Base-by-base conservation (phyloP, 2,888 invertebrate species). In the Griposia aprilina region DNA sequence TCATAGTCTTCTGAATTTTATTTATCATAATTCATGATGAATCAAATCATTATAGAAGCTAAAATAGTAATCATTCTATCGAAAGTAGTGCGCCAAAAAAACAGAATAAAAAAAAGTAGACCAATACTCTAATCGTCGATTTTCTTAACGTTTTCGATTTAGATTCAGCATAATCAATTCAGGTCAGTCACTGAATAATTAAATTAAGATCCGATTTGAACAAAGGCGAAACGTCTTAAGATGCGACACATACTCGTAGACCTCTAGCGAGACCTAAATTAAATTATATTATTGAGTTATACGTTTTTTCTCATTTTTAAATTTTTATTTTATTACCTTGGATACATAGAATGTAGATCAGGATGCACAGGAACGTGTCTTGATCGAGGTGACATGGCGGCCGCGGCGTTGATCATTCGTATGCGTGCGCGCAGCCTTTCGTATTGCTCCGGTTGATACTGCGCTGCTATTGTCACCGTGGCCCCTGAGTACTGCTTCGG, bases 401-500 rank as follows among this genome's bases (percentile, higher is more conserved):
- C 94, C 0, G 95, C 96, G 0, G 96, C 97, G 88, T 97, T 97
- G 89, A 97, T 96, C 2, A 97, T 97, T 15, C 96, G 91, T 60
- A 97, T 97, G 89, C 97, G 94, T n/a, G 97, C 97, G 60, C 97
- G 96, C 85, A 97, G 86, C 45, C 96, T 89, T 87, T 96, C 96
- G 87, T 97, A 97, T 76, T 97, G 96, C 82, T 97, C 97, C 0
- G 97, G 97, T 82, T 97, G 97, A 87, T 97, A 97, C 87, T 97
- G 97, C 48, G 97, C 97, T 7, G 96, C 96, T 90, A 97, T 95
- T n/a, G 95, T 94, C 36, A 97, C 97, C 7, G 96, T 94, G 20
- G 93, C 93, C 3, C 97, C 97, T 4, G 97, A 96, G 90, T 97
- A 97, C 91, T 97, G 94, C 91, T 92, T 48, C 15, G 74, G 82